A percentile compares a stretch with the other conserved stretches of the same genome.
These are phyloP conservation scores for Trialeurodes vaporariorum DNA, from an alignment of 1,140 invertebrate species.

Conservation along the genomic window DNA sequence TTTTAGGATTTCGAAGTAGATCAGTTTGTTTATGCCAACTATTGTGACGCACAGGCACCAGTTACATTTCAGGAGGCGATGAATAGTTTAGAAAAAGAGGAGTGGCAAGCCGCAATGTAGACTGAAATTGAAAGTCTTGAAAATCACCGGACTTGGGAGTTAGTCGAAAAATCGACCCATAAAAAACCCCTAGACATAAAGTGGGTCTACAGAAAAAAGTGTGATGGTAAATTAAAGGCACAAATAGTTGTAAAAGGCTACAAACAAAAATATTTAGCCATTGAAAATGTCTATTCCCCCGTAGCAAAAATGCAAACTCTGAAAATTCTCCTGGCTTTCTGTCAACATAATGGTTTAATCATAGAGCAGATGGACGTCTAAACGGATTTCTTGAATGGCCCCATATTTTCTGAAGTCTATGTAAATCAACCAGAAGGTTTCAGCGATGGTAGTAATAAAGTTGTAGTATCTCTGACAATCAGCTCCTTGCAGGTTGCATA, in stretches of 20 bases:
- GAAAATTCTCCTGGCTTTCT: not conserved
- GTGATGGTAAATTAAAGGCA: not conserved
- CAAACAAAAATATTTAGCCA: not conserved
- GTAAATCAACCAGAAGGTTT: not conserved
- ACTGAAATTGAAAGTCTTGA: not conserved
- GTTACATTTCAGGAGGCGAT: too few relatives aligned
- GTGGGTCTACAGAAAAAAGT: not conserved
- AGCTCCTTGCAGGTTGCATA: too few relatives aligned
- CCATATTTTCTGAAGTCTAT: not conserved
- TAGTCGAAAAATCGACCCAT: not conserved
- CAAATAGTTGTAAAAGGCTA: not conserved
- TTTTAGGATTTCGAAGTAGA: too few relatives aligned
- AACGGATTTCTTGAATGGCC: not conserved
- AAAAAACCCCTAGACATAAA: not conserved
- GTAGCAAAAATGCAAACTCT: not conserved
- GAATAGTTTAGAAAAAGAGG: not conserved
- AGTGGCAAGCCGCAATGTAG: not conserved
- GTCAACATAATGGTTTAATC: not conserved
- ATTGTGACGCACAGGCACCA: too few relatives aligned
- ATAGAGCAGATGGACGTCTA: not conserved
- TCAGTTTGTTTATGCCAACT: too few relatives aligned
- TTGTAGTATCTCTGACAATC: too few relatives aligned
- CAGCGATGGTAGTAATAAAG: not conserved
- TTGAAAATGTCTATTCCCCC: not conserved
- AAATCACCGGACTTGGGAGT: not conserved